Evolutionary conservation across 2,113 vertebrate genomes (phyloP).

Genomic region (Periophthalmus modestus): DNA sequence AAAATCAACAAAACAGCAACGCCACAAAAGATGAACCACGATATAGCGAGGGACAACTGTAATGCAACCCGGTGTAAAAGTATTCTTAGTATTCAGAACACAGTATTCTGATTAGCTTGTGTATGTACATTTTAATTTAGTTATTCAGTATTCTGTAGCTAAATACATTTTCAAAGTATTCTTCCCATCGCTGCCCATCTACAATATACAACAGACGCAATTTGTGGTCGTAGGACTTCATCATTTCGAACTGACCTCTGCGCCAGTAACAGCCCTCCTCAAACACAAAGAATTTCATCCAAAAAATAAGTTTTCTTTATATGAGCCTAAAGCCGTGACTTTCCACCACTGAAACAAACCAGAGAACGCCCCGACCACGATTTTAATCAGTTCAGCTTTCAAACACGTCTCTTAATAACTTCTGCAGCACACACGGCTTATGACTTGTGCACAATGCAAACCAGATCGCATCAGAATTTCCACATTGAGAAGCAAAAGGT

Average conservation of each 20-base stretch:
- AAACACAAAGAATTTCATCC: not conserved
- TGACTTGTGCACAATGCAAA: slow-evolving; percentile 67
- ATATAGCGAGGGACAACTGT: too few species aligned
- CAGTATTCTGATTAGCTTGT: too few species aligned
- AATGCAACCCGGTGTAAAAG: too few species aligned
- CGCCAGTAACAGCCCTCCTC: not conserved
- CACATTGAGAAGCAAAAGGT: slow-evolving; percentile 57
- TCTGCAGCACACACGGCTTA: slow-evolving; percentile 37
- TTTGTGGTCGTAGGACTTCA: not conserved
- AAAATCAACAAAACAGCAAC: too few species aligned
- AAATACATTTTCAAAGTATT: too few species aligned
- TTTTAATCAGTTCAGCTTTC: slow-evolving; percentile 64
- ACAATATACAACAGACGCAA: too few species aligned
- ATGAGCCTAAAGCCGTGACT: not conserved
- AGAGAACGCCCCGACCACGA: slow-evolving; percentile 31
- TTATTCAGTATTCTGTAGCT: too few species aligned
- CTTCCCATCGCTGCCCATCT: too few species aligned
- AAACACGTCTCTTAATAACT: slow-evolving; percentile 59
- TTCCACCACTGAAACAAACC: not conserved
- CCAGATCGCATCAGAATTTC: slow-evolving; percentile 71
- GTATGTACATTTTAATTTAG: too few species aligned
- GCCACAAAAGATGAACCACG: too few species aligned
- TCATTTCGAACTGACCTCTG: not conserved
- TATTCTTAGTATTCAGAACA: too few species aligned
- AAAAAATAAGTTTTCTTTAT: not conserved